Evolutionary conservation across 1,140 invertebrate species (phyloP).

Genomic region (Trichonephila clavipes): DNA sequence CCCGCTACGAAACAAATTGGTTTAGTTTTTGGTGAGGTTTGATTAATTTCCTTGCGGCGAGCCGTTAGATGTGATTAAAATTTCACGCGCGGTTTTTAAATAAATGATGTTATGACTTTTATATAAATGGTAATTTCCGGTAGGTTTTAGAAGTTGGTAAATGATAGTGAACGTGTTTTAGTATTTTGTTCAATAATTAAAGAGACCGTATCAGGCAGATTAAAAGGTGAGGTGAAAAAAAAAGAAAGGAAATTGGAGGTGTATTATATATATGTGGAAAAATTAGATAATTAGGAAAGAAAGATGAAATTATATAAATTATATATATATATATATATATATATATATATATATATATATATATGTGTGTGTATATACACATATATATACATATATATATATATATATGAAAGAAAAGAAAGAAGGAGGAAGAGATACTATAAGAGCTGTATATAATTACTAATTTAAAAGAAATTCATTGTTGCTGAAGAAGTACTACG

Average conservation of each 20-base stretch:
- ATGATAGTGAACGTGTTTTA: background rate
- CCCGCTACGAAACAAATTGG: slow-evolving; percentile 18
- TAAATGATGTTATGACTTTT: background rate
- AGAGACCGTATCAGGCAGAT: background rate
- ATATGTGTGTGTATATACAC: too few species aligned
- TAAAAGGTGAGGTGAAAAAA: background rate
- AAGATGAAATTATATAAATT: background rate
- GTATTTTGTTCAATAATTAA: background rate
- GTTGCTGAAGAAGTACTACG: too few species aligned
- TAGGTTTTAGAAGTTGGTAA: background rate
- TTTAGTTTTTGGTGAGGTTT: background rate
- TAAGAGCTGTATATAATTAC: too few species aligned
- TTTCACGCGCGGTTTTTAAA: background rate
- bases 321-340: too few species aligned
- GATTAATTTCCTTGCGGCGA: background rate
- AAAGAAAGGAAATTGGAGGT: background rate
- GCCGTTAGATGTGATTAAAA: background rate
- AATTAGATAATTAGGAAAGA: background rate
- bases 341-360: too few species aligned
- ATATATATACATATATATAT: too few species aligned
- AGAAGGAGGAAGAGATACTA: too few species aligned
- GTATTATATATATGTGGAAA: background rate
- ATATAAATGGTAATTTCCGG: background rate
- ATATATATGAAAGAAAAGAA: too few species aligned
- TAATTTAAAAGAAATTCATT: too few species aligned